Percentiles rank a stretch among this genome's conserved stretches.
Conservation (phyloP, 2,888 invertebrate species). For the Plebejus argus region DNA sequence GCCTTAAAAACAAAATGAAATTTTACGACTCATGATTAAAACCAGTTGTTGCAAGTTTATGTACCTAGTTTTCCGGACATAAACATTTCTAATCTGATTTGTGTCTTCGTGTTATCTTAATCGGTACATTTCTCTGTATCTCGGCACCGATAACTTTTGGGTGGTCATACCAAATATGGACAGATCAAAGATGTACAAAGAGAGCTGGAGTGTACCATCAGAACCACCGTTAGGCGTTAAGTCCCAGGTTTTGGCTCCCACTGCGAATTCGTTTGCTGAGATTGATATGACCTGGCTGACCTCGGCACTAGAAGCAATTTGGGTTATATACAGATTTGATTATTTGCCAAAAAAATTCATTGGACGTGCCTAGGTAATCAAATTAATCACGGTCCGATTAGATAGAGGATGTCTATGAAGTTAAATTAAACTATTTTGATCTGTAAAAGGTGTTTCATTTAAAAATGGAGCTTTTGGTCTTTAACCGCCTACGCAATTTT, state of each 20-base stretch:
- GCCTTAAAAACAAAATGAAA: not conserved
- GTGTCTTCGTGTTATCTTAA: constrained; percentile 17
- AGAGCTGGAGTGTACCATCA: not conserved
- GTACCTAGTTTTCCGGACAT: constrained; percentile 4
- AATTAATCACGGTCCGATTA: constrained; percentile 7
- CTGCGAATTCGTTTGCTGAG: constrained; percentile 33
- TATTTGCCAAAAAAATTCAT: constrained; percentile 29
- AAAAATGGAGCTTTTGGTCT: not conserved
- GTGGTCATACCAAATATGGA: constrained; percentile 16
- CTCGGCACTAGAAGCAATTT: constrained; percentile 26
- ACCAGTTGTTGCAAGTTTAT: not conserved
- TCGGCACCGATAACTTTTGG: constrained; percentile 14
- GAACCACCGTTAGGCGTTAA: constrained; percentile 36
- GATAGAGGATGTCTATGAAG: constrained; percentile 13
- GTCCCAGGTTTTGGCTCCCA: constrained; percentile 35
- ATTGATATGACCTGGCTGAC: constrained; percentile 14
- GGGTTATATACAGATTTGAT: constrained; percentile 17
- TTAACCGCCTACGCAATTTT: not conserved
- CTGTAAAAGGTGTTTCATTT: not conserved
- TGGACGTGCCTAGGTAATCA: constrained; percentile 16
- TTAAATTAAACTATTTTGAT: not conserved
- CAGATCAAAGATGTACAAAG: constrained; percentile 35
- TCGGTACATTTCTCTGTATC: constrained; percentile 16
- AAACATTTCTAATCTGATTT: constrained; percentile 11
- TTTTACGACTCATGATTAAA: not conserved